Percentiles rank a stretch among this genome's conserved stretches.
Conservation (phyloP, 2,888 invertebrate genomes). For the Halictus quadricinctus region DNA sequence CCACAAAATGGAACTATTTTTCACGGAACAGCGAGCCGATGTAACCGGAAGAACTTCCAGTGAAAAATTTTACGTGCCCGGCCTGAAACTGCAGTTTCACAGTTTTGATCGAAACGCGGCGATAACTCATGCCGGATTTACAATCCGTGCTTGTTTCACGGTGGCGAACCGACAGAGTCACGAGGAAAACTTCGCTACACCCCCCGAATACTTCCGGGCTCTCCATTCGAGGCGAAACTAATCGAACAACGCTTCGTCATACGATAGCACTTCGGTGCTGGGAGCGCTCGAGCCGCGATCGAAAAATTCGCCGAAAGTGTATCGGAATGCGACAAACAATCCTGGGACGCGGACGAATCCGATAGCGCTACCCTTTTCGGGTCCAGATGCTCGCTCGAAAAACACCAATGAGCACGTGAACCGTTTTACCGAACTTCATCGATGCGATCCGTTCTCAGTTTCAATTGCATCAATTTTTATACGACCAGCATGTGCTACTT, state of each 20-base stretch:
- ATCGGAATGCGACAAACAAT: slow-evolving; percentile 12
- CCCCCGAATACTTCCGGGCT: slow-evolving; percentile 27
- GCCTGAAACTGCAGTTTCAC: slow-evolving; percentile 59
- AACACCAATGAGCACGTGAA: neutral
- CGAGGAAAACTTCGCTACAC: slow-evolving; percentile 33
- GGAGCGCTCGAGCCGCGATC: neutral
- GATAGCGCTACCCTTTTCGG: neutral
- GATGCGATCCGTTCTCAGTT: neutral
- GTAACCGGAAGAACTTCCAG: slow-evolving; percentile 56
- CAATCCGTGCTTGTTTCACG: slow-evolving; percentile 56
- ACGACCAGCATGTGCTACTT: too few species aligned
- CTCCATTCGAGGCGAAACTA: slow-evolving; percentile 22
- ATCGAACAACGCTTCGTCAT: slow-evolving; percentile 23
- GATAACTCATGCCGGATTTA: slow-evolving; percentile 57
- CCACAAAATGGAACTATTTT: slow-evolving; percentile 51
- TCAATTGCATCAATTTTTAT: neutral
- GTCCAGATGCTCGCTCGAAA: neutral
- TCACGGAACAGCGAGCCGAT: slow-evolving; percentile 51
- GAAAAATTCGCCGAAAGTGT: neutral
- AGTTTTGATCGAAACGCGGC: slow-evolving; percentile 58
- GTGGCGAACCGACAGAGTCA: slow-evolving; percentile 43
- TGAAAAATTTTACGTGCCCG: slow-evolving; percentile 58
- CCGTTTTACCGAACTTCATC: neutral
- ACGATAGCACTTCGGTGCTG: neutral
- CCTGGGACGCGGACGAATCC: neutral